Conservation (phyloP, 2,797 vertebrate genomes). For the Limosa lapponica region DNA sequence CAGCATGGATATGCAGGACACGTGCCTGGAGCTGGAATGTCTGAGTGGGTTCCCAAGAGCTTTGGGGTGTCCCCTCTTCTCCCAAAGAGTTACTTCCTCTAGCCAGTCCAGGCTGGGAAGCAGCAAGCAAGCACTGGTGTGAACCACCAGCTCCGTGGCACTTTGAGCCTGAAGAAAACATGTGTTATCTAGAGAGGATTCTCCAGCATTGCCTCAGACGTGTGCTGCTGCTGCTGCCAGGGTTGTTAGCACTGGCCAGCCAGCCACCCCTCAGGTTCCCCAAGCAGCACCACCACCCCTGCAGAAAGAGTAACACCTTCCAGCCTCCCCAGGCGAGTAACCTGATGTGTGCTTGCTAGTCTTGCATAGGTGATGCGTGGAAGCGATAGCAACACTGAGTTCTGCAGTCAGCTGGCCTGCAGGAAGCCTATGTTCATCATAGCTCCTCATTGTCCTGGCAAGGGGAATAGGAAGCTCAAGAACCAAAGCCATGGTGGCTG, state of each 20-base stretch:
- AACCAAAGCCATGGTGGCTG: neutral
- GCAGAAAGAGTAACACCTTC: neutral
- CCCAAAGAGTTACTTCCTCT: neutral
- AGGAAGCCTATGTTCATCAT: neutral
- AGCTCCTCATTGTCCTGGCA: neutral
- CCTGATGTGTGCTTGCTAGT: neutral
- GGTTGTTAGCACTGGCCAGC: neutral
- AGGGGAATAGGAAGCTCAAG: neutral
- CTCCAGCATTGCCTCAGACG: neutral
- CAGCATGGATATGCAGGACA: neutral
- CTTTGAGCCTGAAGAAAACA: neutral
- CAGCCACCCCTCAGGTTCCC: neutral
- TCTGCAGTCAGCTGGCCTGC: neutral
- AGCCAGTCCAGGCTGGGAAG: neutral
- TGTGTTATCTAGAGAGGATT: neutral
- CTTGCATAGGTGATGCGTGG: slow-evolving; percentile 42
- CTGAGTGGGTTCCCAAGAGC: neutral
- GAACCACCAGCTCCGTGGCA: neutral
- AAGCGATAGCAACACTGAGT: neutral
- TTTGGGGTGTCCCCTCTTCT: neutral
- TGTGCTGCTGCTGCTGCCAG: neutral
- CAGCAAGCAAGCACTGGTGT: neutral
- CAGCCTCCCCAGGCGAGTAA: neutral
- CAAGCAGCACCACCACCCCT: neutral
- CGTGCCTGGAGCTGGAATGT: slow-evolving; percentile 21